Percentiles rank a stretch among this genome's conserved stretches.
phyloP scores from a whole-genome alignment of 2,888 invertebrate species.

The Brassicogethes aeneus region DNA sequence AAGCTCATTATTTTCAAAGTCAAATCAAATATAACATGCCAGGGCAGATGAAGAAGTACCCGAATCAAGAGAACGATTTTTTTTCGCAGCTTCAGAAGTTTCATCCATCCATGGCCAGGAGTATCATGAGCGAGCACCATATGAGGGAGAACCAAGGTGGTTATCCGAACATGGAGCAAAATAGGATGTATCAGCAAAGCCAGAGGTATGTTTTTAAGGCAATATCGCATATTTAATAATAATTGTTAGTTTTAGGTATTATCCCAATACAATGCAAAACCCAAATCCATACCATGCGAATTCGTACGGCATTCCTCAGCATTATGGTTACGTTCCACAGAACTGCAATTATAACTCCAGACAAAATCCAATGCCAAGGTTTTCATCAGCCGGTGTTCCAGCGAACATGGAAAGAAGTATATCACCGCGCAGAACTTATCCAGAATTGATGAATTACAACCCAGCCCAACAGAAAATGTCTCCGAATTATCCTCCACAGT shows the following conservation, averaged over 20 bases:
- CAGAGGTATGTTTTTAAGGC: too few relatives aligned
- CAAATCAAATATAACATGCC: slow-evolving; percentile 23
- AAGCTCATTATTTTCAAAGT: slow-evolving; percentile 29
- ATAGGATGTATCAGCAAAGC: slow-evolving; percentile 26
- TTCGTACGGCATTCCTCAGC: slow-evolving; percentile 8
- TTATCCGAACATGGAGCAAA: slow-evolving; percentile 27
- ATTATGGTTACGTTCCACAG: slow-evolving; percentile 11
- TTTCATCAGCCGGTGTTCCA: slow-evolving; percentile 15
- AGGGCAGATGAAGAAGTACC: slow-evolving; percentile 18
- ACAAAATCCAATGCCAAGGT: slow-evolving; percentile 18
- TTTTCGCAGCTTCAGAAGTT: slow-evolving; percentile 32
- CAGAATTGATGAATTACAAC: slow-evolving; percentile 19
- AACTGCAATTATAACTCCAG: slow-evolving; percentile 19
- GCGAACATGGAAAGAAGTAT: slow-evolving; percentile 25
- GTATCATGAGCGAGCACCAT: slow-evolving; percentile 34
- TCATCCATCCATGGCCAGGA: slow-evolving; percentile 33
- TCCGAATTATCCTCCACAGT: slow-evolving; percentile 23
- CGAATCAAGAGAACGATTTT: slow-evolving; percentile 29
- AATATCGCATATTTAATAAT: too few relatives aligned
- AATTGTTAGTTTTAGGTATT: too few relatives aligned
- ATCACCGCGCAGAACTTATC: slow-evolving; percentile 28
- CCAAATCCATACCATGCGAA: slow-evolving; percentile 12
- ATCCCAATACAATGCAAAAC: slow-evolving; percentile 17
- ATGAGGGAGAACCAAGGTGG: slow-evolving; percentile 26
- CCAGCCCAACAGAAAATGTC: slow-evolving; percentile 26